These are phyloP conservation scores for Parnassius apollo DNA, from an alignment of 2,888 invertebrate genomes.

Conservation along the genomic window DNA sequence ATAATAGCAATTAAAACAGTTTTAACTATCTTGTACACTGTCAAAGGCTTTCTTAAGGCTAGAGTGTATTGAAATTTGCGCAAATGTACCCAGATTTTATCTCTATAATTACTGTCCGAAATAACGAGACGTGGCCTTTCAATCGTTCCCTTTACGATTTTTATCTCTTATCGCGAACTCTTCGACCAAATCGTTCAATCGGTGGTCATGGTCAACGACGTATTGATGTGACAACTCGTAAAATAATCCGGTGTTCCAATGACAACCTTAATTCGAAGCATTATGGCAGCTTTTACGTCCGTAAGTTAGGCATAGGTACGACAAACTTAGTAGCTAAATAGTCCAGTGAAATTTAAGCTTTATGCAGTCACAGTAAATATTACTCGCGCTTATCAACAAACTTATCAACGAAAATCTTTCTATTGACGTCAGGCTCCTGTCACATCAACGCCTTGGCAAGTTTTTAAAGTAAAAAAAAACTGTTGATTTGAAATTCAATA, in stretches of 20 bases:
- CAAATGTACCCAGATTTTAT: slow-evolving; percentile 17
- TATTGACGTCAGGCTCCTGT: slow-evolving; percentile 56
- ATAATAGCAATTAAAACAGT: too few species aligned
- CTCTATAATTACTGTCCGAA: slow-evolving; percentile 50
- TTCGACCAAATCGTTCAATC: slow-evolving; percentile 63
- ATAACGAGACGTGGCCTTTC: slow-evolving; percentile 54
- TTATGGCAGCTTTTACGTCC: slow-evolving; percentile 12
- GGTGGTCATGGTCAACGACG: slow-evolving; percentile 58
- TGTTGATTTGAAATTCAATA: slow-evolving; percentile 15
- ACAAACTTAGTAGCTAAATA: neutral
- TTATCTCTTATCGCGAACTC: slow-evolving; percentile 54
- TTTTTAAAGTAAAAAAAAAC: slow-evolving; percentile 15
- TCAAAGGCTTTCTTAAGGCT: too few species aligned
- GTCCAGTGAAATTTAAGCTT: slow-evolving; percentile 9
- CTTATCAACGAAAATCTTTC: slow-evolving; percentile 11
- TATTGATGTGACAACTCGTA: slow-evolving; percentile 50
- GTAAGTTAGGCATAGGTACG: slow-evolving; percentile 6
- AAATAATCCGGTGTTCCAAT: neutral
- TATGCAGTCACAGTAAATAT: neutral
- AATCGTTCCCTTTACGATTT: slow-evolving; percentile 50
- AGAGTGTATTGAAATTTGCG: neutral
- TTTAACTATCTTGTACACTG: too few species aligned
- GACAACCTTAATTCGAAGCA: slow-evolving; percentile 5
- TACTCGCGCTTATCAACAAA: neutral
- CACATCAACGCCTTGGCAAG: slow-evolving; percentile 49